Evolutionary conservation across 1,140 invertebrate genomes (phyloP).

Genomic region (Micrasema longulum): DNA sequence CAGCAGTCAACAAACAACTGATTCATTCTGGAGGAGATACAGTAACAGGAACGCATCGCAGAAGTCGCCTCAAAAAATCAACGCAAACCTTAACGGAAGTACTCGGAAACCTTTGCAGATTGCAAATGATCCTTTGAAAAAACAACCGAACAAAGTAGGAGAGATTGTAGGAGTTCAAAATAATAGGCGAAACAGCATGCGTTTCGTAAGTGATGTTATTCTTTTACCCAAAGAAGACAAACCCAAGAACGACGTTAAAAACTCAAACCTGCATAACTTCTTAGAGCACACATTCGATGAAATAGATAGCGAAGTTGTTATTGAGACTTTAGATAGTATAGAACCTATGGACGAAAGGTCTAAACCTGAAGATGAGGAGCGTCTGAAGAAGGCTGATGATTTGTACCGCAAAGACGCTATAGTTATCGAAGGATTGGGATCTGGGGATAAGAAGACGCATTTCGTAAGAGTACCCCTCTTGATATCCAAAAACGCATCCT

Average conservation of each 20-base stretch:
- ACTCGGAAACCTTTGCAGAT: conserved; percentile 61
- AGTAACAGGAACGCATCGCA: conserved; percentile 60
- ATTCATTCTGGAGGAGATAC: conserved; percentile 67
- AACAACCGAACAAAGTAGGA: conserved; percentile 62
- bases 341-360: conserved; percentile 15
- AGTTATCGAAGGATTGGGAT: conserved; percentile 46
- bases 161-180: conserved; percentile 67
- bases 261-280: conserved; percentile 44
- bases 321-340: conserved; percentile 13
- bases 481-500: conserved; percentile 44
- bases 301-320: conserved; percentile 11
- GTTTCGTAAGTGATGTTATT: conserved; percentile 63
- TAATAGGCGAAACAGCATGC: conserved; percentile 67
- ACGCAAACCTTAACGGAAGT: conserved; percentile 60
- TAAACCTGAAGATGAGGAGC: conserved; percentile 18
- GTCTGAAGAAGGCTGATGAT: not conserved
- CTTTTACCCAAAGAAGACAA: conserved; percentile 58
- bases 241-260: conserved; percentile 42
- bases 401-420: conserved; percentile 44
- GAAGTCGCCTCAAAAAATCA: conserved; percentile 62
- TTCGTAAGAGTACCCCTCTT: conserved; percentile 49
- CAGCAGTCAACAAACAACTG: conserved; percentile 65
- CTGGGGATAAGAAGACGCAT: conserved; percentile 49
- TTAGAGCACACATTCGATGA: conserved; percentile 44
- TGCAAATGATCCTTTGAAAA: conserved; percentile 55